Conservation (phyloP, 2,888 invertebrate species). For the Leptura quadrifasciata region DNA sequence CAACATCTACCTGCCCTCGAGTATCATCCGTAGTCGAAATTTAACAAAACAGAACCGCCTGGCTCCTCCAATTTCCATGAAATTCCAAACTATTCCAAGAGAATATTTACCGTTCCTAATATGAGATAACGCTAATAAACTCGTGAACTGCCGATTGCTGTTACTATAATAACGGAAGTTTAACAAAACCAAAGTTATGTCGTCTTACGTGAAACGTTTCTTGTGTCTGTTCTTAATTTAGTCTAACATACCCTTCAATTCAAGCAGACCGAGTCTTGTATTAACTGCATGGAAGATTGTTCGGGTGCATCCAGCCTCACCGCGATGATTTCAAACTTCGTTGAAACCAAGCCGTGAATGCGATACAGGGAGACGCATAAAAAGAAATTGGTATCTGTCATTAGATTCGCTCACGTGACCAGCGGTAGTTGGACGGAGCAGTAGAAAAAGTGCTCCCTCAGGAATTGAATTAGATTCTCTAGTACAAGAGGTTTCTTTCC, state of each 20-base stretch:
- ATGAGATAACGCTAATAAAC: constrained; percentile 21
- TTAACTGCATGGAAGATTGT: constrained; percentile 25
- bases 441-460: background rate
- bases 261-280: constrained; percentile 18
- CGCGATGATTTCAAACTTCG: constrained; percentile 14
- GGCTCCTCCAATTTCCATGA: too few relatives aligned
- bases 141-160: constrained; percentile 13
- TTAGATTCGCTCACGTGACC: background rate
- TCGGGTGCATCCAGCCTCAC: constrained; percentile 28
- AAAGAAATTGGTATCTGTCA: background rate
- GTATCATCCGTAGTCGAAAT: too few relatives aligned
- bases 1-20: too few relatives aligned
- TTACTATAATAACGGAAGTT: constrained; percentile 17
- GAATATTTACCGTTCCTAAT: background rate
- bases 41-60: too few relatives aligned
- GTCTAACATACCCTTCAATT: constrained; percentile 12
- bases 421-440: background rate
- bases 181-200: constrained; percentile 17
- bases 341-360: background rate
- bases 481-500: too few relatives aligned
- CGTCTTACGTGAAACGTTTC: constrained; percentile 6
- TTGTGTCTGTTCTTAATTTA: constrained; percentile 12
- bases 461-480: too few relatives aligned
- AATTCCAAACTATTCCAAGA: background rate
- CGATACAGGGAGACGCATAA: background rate